These are phyloP conservation scores for Diorhabda sublineata DNA, from an alignment of 1,140 invertebrate genomes.

Conservation along the genomic window DNA sequence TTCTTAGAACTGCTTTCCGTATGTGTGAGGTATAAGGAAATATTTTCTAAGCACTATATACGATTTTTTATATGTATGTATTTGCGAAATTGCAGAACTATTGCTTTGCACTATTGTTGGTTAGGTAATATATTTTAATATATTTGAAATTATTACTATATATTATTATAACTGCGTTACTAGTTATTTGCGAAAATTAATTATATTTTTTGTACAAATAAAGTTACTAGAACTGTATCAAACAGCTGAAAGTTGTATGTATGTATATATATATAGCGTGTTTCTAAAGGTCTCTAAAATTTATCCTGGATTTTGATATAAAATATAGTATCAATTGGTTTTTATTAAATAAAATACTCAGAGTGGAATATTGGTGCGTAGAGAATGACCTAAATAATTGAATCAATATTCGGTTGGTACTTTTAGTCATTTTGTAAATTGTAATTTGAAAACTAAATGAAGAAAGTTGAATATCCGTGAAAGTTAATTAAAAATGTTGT, in stretches of 20 bases:
- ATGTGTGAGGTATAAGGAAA: slow-evolving; percentile 19
- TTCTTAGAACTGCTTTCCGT: slow-evolving; percentile 21
- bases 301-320: too few species aligned
- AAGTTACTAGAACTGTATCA: slow-evolving; percentile 15
- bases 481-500: too few species aligned
- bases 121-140: slow-evolving; percentile 32
- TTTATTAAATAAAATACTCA: too few species aligned
- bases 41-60: slow-evolving; percentile 23
- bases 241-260: slow-evolving; percentile 15
- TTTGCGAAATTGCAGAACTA: slow-evolving; percentile 21
- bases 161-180: slow-evolving; percentile 30
- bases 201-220: slow-evolving; percentile 24
- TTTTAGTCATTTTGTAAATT: too few species aligned
- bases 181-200: slow-evolving; percentile 26
- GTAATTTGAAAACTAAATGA: too few species aligned
- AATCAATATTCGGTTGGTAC: too few species aligned
- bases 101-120: slow-evolving; percentile 30
- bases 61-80: slow-evolving; percentile 13
- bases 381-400: too few species aligned
- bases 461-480: too few species aligned
- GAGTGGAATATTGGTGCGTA: too few species aligned
- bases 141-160: slow-evolving; percentile 26
- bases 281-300: slow-evolving; percentile 7
- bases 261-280: slow-evolving; percentile 15
- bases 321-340: too few species aligned